phyloP scores from a whole-genome alignment of 2,797 vertebrate genomes.

The Harpagifer antarcticus region DNA sequence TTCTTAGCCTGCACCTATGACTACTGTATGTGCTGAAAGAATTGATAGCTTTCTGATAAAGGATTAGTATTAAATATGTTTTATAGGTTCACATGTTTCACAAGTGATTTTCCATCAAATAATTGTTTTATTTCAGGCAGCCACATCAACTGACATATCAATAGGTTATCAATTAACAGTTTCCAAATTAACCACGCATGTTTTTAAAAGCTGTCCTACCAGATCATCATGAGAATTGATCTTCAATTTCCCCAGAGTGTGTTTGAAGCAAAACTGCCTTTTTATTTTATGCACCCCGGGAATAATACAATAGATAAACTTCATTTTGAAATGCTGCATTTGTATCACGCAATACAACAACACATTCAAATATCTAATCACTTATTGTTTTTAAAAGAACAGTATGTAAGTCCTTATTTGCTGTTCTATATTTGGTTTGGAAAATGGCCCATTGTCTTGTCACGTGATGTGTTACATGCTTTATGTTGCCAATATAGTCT shows the following conservation, averaged over 20 bases:
- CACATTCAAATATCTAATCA: background rate
- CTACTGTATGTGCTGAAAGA: background rate
- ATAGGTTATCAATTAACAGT: background rate
- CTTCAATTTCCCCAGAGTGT: background rate
- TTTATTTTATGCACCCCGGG: slow-evolving; percentile 1
- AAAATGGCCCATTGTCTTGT: background rate
- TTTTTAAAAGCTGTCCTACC: background rate
- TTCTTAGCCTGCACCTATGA: background rate
- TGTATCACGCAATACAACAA: slow-evolving; percentile 14
- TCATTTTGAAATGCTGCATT: slow-evolving; percentile 18
- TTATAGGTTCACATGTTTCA: background rate
- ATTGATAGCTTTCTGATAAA: background rate
- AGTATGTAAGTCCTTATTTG: background rate
- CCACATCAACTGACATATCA: background rate
- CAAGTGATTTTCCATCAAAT: background rate
- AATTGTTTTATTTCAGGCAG: background rate
- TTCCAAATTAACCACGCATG: background rate
- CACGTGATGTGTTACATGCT: background rate
- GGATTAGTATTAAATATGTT: background rate
- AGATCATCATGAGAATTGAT: slow-evolving; percentile 7
- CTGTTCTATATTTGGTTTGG: background rate
- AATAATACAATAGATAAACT: slow-evolving; percentile 11
- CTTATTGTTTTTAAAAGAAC: background rate
- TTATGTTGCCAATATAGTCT: background rate
- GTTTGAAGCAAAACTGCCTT: slow-evolving; percentile 10